Percentiles rank a stretch among this genome's conserved stretches.
Evolutionary conservation across 2,888 invertebrate species (phyloP).

Genomic region (Troglohyphantes excavatus): DNA sequence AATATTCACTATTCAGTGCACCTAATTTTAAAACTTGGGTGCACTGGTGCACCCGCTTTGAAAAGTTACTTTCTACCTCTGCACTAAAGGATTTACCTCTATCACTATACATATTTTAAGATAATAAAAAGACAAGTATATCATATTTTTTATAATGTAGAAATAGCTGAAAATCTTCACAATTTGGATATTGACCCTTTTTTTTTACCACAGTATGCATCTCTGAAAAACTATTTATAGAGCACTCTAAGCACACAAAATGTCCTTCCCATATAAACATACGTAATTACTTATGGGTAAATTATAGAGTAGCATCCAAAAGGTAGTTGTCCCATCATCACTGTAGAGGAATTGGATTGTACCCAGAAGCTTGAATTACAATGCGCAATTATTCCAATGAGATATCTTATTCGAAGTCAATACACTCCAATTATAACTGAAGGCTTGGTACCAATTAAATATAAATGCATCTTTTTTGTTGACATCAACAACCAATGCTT

Average conservation of each 20-base stretch:
- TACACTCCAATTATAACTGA: conserved; percentile 33
- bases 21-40: too few relatives aligned
- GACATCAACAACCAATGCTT: not conserved
- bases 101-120: too few relatives aligned
- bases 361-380: conserved; percentile 53
- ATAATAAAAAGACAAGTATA: too few relatives aligned
- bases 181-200: too few relatives aligned
- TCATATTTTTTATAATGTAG: too few relatives aligned
- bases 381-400: conserved; percentile 55
- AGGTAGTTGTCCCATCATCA: conserved; percentile 31
- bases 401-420: conserved; percentile 42
- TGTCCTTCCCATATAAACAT: not conserved
- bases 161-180: too few relatives aligned
- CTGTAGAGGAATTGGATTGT: conserved; percentile 20
- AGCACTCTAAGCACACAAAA: not conserved
- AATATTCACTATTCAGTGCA: too few relatives aligned
- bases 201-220: too few relatives aligned
- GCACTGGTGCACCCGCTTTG: too few relatives aligned
- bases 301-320: not conserved
- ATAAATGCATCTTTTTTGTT: not conserved
- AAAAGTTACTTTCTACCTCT: too few relatives aligned
- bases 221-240: too few relatives aligned
- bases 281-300: not conserved
- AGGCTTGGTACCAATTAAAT: conserved; percentile 37
- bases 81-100: too few relatives aligned